Conservation (phyloP, 2,797 vertebrate genomes). For the Cossypha dichroa region DNA sequence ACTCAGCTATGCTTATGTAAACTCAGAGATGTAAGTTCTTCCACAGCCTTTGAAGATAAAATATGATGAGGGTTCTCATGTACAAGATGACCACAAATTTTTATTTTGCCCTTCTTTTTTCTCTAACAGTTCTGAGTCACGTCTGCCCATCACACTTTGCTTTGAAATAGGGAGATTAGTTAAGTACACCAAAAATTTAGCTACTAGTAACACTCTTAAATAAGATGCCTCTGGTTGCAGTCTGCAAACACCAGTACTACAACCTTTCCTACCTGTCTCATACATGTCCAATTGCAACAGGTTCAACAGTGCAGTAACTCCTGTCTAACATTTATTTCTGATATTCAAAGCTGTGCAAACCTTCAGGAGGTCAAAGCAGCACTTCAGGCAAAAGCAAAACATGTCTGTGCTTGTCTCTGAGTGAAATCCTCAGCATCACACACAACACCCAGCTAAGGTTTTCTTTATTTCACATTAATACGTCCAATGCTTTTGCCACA, state of each 20-base stretch:
- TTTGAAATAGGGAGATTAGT: background rate
- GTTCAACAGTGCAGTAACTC: background rate
- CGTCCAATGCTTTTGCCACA: background rate
- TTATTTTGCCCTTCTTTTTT: background rate
- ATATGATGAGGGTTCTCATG: background rate
- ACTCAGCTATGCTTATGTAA: background rate
- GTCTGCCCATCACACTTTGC: background rate
- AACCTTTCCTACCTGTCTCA: background rate
- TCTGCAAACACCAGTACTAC: background rate
- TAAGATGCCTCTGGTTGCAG: background rate
- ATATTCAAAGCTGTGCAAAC: background rate
- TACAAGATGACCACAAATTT: rapidly evolving
- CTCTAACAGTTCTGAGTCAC: background rate
- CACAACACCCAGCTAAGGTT: rapidly evolving
- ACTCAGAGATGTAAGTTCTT: background rate
- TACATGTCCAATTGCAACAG: background rate
- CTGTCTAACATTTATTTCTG: background rate
- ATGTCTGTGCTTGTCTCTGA: background rate
- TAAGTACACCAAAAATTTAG: background rate
- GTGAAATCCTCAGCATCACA: background rate
- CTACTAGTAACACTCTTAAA: background rate
- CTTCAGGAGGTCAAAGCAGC: background rate
- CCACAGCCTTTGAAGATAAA: background rate
- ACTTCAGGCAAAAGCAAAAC: background rate
- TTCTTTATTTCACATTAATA: background rate